phyloP scores from a whole-genome alignment of 2,113 vertebrate species.

The Toxotes chatareus region DNA sequence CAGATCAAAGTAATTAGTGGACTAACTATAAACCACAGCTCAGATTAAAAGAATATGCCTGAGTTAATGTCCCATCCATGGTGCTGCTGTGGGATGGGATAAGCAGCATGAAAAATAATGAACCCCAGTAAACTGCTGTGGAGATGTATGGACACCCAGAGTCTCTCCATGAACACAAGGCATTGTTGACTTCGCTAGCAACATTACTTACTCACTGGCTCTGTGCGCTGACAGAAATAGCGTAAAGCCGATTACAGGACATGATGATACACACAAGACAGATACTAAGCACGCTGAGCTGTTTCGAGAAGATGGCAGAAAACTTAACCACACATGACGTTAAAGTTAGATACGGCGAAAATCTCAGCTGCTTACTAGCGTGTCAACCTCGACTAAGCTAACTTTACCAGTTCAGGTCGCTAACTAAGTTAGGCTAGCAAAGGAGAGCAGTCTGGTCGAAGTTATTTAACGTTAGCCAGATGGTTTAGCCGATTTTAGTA shows the following conservation, averaged over 20 bases:
- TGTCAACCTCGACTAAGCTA: not conserved
- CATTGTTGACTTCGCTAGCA: not conserved
- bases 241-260: constrained; percentile 70
- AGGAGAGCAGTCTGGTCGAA: not conserved
- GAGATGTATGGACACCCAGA: not conserved
- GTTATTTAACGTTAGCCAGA: not conserved
- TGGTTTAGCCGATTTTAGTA: not conserved
- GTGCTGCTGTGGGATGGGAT: not conserved
- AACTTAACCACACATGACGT: not conserved
- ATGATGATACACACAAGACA: constrained; percentile 47
- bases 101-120: not conserved
- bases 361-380: not conserved
- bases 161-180: not conserved
- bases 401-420: not conserved
- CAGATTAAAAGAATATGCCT: not conserved
- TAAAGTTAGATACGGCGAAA: not conserved
- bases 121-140: not conserved
- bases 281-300: not conserved
- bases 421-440: constrained; percentile 35
- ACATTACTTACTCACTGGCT: constrained; percentile 19
- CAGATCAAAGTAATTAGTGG: not conserved
- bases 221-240: constrained; percentile 63
- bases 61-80: not conserved
- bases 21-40: not conserved
- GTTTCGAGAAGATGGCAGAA: not conserved